A percentile compares a stretch with the other conserved stretches of the same genome.
Evolutionary conservation across 2,113 vertebrate species (phyloP).

Genomic region (Vimba vimba): DNA sequence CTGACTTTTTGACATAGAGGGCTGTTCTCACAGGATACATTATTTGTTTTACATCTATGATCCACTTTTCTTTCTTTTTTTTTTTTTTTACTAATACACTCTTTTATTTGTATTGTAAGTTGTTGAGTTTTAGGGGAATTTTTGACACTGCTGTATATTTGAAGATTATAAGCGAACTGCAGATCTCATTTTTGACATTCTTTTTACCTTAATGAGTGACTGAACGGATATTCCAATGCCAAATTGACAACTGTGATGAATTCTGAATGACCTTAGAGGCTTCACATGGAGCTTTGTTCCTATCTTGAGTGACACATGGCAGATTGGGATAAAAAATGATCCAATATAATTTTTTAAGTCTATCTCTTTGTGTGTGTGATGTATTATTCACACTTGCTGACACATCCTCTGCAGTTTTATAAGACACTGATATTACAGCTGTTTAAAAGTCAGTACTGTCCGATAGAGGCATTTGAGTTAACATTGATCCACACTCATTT

Average conservation of each 20-base stretch:
- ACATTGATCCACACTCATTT: constrained; percentile 29
- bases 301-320: constrained; percentile 4
- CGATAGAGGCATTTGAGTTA: constrained; percentile 19
- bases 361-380: constrained; percentile 6
- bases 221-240: background rate
- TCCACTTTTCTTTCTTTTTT: background rate
- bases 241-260: background rate
- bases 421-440: constrained; percentile 19
- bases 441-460: constrained; percentile 18
- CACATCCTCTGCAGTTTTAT: constrained; percentile 5
- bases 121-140: background rate
- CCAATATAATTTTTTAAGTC: background rate
- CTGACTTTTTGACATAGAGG: background rate
- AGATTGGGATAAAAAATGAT: background rate
- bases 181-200: background rate
- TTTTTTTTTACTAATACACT: background rate
- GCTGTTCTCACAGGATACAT: background rate
- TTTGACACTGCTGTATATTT: background rate
- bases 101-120: background rate
- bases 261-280: background rate
- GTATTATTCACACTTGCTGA: constrained; percentile 40
- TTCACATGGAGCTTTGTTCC: background rate
- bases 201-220: background rate
- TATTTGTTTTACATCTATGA: background rate
- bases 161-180: background rate